Conservation (phyloP, 2,888 invertebrate species). For the Brenthis hecate region DNA sequence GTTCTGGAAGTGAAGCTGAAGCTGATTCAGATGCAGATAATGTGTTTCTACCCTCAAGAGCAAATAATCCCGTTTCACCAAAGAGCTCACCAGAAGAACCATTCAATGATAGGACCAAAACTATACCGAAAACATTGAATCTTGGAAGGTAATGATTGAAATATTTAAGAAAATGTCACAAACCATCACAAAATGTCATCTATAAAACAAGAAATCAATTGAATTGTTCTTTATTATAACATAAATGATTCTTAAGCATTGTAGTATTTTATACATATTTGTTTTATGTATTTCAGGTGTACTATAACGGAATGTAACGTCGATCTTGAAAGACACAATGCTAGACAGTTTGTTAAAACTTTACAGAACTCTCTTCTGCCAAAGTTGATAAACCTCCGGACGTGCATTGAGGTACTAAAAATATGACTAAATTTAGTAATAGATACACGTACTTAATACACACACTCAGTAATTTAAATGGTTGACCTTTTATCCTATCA, state of each 20-base stretch:
- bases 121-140: constrained; percentile 74
- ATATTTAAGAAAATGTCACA: neutral
- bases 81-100: constrained; percentile 51
- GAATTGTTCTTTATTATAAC: neutral
- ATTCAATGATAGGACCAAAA: constrained; percentile 56
- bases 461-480: no score
- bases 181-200: neutral
- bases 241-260: no score
- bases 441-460: no score
- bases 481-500: no score
- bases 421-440: no score
- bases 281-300: constrained; percentile 56
- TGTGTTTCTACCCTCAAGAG: constrained; percentile 72
- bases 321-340: constrained; percentile 93
- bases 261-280: no score
- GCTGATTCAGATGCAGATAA: constrained; percentile 78
- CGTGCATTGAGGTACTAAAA: constrained; percentile 87
- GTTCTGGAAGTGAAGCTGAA: constrained; percentile 75
- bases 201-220: neutral
- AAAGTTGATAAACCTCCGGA: constrained; percentile 87
- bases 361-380: constrained; percentile 89
- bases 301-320: constrained; percentile 86
- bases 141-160: constrained; percentile 62
- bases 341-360: constrained; percentile 90
- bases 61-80: constrained; percentile 60